Percentiles rank a stretch among this genome's conserved stretches.
These are phyloP conservation scores for Drosophila lutescens DNA, from an alignment of 2,888 invertebrate genomes.

Conservation along the genomic window DNA sequence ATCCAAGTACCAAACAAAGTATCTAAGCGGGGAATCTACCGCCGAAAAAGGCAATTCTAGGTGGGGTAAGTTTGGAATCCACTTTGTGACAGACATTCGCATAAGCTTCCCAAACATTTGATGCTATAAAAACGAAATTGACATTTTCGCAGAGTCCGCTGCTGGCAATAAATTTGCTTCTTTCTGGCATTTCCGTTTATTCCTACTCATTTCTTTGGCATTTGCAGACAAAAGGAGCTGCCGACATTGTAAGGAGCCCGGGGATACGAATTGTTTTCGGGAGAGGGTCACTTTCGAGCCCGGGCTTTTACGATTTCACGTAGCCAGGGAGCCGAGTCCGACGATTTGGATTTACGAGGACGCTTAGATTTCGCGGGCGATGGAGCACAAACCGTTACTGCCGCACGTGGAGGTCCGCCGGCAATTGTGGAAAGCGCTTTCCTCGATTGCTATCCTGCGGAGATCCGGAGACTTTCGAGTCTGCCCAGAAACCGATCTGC, in stretches of 20 bases:
- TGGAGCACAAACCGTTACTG: constrained; percentile 61
- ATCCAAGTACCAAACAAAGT: constrained; percentile 49
- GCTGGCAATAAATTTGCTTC: constrained; percentile 72
- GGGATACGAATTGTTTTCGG: constrained; percentile 17
- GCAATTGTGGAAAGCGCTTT: constrained; percentile 51
- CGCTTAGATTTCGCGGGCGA: constrained; percentile 73
- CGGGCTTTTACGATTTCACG: constrained; percentile 72
- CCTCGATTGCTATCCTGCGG: constrained; percentile 15
- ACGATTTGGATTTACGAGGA: constrained; percentile 74
- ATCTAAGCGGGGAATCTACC: constrained; percentile 19
- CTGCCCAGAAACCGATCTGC: neutral
- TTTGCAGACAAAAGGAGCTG: constrained; percentile 52
- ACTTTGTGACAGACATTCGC: constrained; percentile 70
- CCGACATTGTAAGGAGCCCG: constrained; percentile 64
- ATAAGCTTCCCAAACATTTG: constrained; percentile 76
- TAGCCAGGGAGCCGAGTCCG: constrained; percentile 43
- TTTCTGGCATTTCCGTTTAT: constrained; percentile 45
- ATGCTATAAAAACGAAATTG: constrained; percentile 75
- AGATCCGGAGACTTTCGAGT: neutral
- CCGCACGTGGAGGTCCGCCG: constrained; percentile 47
- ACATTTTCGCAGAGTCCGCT: constrained; percentile 75
- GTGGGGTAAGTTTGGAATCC: constrained; percentile 58
- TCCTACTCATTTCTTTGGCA: constrained; percentile 53
- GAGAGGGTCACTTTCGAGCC: constrained; percentile 40
- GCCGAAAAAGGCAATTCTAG: neutral